Conservation (phyloP, 2,113 vertebrate species). For the Campylomormyrus tamandua region DNA sequence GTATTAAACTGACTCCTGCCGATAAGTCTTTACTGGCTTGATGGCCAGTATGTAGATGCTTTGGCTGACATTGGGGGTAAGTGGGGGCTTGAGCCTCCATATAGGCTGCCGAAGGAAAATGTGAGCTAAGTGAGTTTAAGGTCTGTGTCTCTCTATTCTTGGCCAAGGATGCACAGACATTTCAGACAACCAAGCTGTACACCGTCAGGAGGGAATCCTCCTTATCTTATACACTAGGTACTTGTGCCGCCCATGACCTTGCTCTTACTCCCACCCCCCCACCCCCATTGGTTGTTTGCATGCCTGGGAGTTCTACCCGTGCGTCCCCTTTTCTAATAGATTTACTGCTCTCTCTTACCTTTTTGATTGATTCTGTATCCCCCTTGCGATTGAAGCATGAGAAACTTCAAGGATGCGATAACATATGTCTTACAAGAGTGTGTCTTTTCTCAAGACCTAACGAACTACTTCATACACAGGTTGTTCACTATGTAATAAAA, state of each 20-base stretch:
- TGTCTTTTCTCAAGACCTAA: not conserved
- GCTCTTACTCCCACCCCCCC: not conserved
- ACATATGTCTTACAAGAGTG: not conserved
- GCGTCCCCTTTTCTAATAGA: not conserved
- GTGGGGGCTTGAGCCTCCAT: not conserved
- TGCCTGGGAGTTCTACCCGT: not conserved
- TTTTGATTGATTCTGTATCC: not conserved
- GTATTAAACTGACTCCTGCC: not conserved
- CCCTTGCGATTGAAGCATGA: not conserved
- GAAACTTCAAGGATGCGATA: not conserved
- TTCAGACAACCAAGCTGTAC: not conserved
- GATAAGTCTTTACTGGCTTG: not conserved
- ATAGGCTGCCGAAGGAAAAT: not conserved
- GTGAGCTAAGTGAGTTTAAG: not conserved
- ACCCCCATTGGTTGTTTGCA: not conserved
- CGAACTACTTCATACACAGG: not conserved
- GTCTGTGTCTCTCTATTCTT: not conserved
- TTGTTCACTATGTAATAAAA: not conserved
- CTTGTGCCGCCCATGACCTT: not conserved
- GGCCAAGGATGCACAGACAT: not conserved
- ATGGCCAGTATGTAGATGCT: not conserved
- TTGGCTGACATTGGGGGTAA: not conserved
- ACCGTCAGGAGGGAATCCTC: not conserved
- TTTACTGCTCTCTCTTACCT: not conserved
- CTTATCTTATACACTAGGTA: not conserved